Evolutionary conservation across 2,888 invertebrate species (phyloP), one percentile per base, ranked within the genome.

Genomic region (Aricia artaxerxes): DNA sequence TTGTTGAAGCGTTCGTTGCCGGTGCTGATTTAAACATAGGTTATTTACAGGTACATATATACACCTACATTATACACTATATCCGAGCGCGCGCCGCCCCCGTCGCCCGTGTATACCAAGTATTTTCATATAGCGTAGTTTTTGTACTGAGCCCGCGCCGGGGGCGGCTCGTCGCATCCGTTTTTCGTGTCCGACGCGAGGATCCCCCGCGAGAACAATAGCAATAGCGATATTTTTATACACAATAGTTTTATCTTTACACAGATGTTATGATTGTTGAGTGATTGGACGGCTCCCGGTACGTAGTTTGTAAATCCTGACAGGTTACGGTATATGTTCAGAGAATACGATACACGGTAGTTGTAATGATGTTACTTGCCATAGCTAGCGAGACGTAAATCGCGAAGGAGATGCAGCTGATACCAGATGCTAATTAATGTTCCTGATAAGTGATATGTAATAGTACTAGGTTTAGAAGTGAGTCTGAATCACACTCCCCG

Each of bases 141-240:
- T 92, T 92, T 92, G 89, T 92, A 92, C 88, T 83, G 86, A 85
- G 83, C 81, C 83, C 83, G 88, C 87, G 89, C 83, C 85, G 87
- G 89, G 85, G 85, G 87, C 87, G 87, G 88, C 84, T 87, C 88
- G 85, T 80, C 87, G 82, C 81, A 80, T 85, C 91, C 87, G 88
- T 90, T 92, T 93, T 88, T 84, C 90, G 92, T 92, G 88, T 89
- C 90, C 86, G 87, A 85, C 83, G 84, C 90, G 86, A 88, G 85
- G 84, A 85, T 84, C 85, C 83, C 83, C 86, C 88, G 88, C 86
- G 86, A 84, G 86, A 82, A 83, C 84, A 85, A 83, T 83, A 85
- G 87, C 92, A 94, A 93, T 93, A 93, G 90, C 90, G 82, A 93
- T 94, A 94, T 94, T 94, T 94, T 94, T 94, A 94, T 94, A 94